phyloP scores from a whole-genome alignment of 2,888 invertebrate genomes.

The Eutolmus rufibarbis region DNA sequence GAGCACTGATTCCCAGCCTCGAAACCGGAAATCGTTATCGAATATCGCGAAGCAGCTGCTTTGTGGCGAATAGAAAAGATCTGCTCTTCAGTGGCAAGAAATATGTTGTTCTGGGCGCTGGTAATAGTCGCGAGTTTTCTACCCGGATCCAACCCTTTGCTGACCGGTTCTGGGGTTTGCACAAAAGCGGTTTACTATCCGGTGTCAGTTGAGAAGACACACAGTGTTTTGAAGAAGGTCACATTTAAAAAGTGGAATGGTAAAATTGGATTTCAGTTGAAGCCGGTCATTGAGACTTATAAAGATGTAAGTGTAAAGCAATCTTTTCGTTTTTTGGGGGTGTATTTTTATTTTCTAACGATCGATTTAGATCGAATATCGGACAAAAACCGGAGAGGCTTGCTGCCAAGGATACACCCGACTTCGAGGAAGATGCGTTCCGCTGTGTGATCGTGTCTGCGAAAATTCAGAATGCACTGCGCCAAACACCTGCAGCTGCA shows the following conservation, averaged over 20 bases:
- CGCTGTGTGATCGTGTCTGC: conserved; percentile 52
- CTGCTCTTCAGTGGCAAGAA: background rate
- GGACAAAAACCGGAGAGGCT: background rate
- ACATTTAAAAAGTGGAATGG: background rate
- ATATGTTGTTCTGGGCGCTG: background rate
- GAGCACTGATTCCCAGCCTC: background rate
- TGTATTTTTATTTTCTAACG: background rate
- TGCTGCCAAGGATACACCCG: conserved; percentile 27
- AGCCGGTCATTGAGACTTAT: background rate
- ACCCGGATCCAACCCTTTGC: background rate
- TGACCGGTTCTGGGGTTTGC: background rate
- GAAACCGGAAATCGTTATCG: conserved; percentile 15
- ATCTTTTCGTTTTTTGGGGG: background rate
- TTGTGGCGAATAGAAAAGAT: background rate
- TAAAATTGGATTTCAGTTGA: background rate
- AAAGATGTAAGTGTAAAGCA: background rate
- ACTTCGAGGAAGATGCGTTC: conserved; percentile 49
- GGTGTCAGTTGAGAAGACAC: background rate
- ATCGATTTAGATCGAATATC: background rate
- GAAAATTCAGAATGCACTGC: conserved; percentile 56
- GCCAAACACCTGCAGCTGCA: conserved; percentile 61
- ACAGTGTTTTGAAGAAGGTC: background rate
- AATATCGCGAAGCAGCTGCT: background rate
- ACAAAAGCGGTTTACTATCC: background rate
- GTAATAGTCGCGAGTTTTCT: background rate